These are phyloP conservation scores for Heterotis niloticus DNA, from an alignment of 2,113 vertebrate species.

Conservation along the genomic window DNA sequence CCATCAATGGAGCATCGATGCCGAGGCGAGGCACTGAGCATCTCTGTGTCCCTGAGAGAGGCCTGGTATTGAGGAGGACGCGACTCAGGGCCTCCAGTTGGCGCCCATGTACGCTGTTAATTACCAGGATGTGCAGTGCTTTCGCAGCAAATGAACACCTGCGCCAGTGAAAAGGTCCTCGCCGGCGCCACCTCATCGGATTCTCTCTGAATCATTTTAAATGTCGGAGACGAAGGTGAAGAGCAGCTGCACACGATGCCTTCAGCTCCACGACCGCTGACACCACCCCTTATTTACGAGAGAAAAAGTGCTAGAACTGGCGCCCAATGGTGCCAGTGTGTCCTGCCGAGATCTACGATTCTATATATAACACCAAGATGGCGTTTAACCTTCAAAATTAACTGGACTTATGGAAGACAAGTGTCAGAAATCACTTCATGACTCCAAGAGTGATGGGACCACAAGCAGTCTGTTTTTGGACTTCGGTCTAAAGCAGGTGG, in stretches of 20 bases:
- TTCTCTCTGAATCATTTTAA: slow-evolving; percentile 20
- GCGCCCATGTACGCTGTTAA: not conserved
- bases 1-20: not conserved
- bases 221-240: slow-evolving; percentile 13
- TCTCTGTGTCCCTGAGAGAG: not conserved
- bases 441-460: not conserved
- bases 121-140: slow-evolving; percentile 1
- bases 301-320: not conserved
- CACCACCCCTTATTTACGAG: not conserved
- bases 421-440: not conserved
- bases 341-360: not conserved
- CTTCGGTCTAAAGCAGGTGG: no score
- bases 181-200: not conserved
- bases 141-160: slow-evolving; percentile 24
- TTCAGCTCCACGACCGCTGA: not conserved
- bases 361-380: not conserved
- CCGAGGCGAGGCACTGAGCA: not conserved
- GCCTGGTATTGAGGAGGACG: not conserved
- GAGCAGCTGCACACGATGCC: not conserved
- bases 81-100: not conserved
- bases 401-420: not conserved
- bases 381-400: slow-evolving; percentile 10
- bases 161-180: slow-evolving; percentile 17
- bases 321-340: not conserved
- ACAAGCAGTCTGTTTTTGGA: not conserved